Evolutionary conservation across 2,888 invertebrate species (phyloP), one percentile per base, ranked within the genome.

Genomic region (Calliscelio sp.): DNA sequence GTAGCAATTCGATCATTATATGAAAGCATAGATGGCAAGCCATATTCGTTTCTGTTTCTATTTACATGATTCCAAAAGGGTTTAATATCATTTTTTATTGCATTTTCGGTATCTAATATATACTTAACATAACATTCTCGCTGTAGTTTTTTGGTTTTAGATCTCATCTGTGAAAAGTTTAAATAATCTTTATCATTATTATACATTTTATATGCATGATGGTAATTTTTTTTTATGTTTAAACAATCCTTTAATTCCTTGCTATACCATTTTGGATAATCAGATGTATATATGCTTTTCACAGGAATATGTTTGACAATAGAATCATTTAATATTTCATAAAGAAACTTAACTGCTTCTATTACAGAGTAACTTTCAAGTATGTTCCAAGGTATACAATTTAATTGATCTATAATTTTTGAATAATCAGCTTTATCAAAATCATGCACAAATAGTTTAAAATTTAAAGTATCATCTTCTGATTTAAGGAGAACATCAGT

Each of bases 231-330:
- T 66, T 66, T 66, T 1, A 0, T 2, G 7, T 66, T 14, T 20
- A 66, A 32, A 14, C 10, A 10, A 22, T 32, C 10, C 22, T 25
- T 49, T 14, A 66, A 8, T 49, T 66, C 32, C 20, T 20, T 66
- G 14, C 10, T 66, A 11, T 66, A 66, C 66, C 66, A 66, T 6
- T 32, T 32, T 1, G 66, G 66, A 22, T 22, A 66, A 24, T 16
- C 49, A 0, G 20, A 11, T 16, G 7, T 25, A 25, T 22, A 44
- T 18, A 66, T 28, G 3, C 6, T 2, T 49, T 49, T 66, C 18
- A 32, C 32, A 5, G 66, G 66, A 1, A 22, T 22, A 66, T 49
- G 16, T 66, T 18, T 32, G 0, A 16, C 14, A 8, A 66, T 66
- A 0, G 11, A 6, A 6, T 49, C 24, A 2, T 44, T 32, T 20